Conservation (phyloP, 2,797 vertebrate genomes). For the Hyperoplus immaculatus region DNA sequence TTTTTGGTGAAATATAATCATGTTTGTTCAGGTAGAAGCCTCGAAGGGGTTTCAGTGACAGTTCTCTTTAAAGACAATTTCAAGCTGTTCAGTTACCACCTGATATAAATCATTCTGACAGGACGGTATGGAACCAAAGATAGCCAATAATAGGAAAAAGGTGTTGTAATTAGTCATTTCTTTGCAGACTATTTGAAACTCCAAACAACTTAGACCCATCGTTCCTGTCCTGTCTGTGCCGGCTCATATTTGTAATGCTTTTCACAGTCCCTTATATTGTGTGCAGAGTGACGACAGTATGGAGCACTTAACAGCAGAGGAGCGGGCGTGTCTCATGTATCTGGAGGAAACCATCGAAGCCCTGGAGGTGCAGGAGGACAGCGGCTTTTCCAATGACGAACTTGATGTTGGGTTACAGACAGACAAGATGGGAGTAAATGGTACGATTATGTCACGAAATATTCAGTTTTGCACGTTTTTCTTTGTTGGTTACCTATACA, state of each 20-base stretch:
- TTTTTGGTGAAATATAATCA: neutral
- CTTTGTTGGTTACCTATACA: neutral
- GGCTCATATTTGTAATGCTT: neutral
- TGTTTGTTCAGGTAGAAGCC: conserved; percentile 32
- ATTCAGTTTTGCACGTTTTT: neutral
- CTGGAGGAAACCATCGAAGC: conserved; percentile 95
- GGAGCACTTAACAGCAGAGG: conserved; percentile 92
- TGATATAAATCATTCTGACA: conserved; percentile 42
- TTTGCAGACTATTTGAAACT: conserved; percentile 41
- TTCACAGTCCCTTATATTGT: neutral
- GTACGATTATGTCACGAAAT: conserved; percentile 24
- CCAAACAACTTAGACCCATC: conserved; percentile 46
- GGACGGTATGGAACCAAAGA: conserved; percentile 30
- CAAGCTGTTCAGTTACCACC: conserved; percentile 22
- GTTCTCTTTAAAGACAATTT: conserved; percentile 19
- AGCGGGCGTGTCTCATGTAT: conserved; percentile 93
- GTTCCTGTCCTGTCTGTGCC: neutral
- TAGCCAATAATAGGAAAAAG: neutral
- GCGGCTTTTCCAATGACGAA: conserved; percentile 88
- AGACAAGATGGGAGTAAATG: conserved; percentile 32
- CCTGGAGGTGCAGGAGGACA: conserved; percentile 91
- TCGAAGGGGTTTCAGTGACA: neutral
- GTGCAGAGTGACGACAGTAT: conserved; percentile 91
- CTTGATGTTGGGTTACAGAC: conserved; percentile 52
- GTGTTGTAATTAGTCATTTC: conserved; percentile 42